Evolutionary conservation across 2,888 invertebrate species (phyloP).

Genomic region (Tolmerus cingulatus): DNA sequence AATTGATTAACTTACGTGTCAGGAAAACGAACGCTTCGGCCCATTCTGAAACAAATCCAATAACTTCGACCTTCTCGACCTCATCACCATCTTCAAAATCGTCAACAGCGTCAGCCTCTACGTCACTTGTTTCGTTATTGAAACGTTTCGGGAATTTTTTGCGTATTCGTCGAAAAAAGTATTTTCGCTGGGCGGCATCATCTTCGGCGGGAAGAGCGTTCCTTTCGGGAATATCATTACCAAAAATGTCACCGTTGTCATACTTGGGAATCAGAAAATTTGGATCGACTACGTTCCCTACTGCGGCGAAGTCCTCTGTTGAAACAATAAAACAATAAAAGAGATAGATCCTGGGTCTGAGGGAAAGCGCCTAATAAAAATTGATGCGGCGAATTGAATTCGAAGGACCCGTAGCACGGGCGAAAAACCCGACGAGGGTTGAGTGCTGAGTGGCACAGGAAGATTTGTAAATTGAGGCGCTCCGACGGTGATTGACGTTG

Average conservation of each 20-base stretch:
- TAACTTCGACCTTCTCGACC: conserved; percentile 60
- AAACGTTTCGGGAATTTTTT: background rate
- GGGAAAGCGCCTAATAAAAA: background rate
- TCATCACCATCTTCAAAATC: background rate
- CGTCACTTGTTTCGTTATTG: conserved; percentile 1
- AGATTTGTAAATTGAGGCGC: conserved; percentile 3
- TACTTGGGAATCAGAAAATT: conserved; percentile 47
- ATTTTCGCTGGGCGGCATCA: background rate
- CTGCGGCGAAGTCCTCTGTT: background rate
- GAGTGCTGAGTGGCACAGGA: background rate
- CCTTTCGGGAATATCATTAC: conserved; percentile 19
- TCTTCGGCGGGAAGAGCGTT: background rate
- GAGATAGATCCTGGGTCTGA: background rate
- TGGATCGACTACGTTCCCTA: conserved; percentile 17
- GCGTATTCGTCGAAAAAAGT: background rate
- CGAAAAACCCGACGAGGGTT: background rate
- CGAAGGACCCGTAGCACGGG: background rate
- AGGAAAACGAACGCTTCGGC: conserved; percentile 74
- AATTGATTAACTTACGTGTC: conserved; percentile 69
- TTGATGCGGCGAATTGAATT: background rate
- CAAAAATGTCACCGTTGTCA: conserved; percentile 46
- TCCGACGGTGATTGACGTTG: conserved; percentile 7
- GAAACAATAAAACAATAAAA: conserved; percentile 23
- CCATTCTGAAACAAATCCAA: conserved; percentile 76
- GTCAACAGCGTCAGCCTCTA: background rate